Percentiles rank a stretch among this genome's conserved stretches.
Evolutionary conservation across 2,113 vertebrate genomes (phyloP).

Genomic region (Chaetodon auriga): DNA sequence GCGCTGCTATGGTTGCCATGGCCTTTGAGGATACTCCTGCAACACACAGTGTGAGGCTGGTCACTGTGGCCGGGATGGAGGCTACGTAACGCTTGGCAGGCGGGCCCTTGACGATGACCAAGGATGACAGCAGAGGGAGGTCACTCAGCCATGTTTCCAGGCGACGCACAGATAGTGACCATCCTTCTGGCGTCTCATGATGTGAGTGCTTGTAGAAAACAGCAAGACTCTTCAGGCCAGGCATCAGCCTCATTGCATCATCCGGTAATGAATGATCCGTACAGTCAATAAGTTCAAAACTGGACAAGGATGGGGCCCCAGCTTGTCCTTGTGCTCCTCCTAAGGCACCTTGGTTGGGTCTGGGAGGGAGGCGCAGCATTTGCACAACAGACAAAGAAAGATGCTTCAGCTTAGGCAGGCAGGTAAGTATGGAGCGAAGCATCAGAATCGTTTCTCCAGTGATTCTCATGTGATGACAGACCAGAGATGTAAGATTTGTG

Average conservation of each 20-base stretch:
- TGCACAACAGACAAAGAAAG: constrained; percentile 52
- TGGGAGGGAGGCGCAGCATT: accelerated
- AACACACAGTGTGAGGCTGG: constrained; percentile 59
- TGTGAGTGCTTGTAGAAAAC: constrained; percentile 31
- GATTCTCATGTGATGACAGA: constrained; percentile 32
- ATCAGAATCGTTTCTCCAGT: not conserved
- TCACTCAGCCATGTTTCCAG: constrained; percentile 62
- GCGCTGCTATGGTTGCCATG: constrained; percentile 34
- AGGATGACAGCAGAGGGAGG: constrained; percentile 51
- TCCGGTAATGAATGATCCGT: constrained; percentile 6
- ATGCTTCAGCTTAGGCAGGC: constrained; percentile 61
- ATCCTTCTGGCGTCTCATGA: not conserved
- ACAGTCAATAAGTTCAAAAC: constrained; percentile 68
- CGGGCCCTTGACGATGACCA: constrained; percentile 58
- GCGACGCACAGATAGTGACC: not conserved
- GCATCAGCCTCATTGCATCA: constrained; percentile 42
- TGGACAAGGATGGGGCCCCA: constrained; percentile 26
- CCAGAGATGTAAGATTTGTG: constrained; percentile 54
- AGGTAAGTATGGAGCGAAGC: constrained; percentile 21
- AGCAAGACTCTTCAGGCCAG: constrained; percentile 54
- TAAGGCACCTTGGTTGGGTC: not conserved
- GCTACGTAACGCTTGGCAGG: constrained; percentile 34
- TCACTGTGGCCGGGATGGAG: constrained; percentile 65
- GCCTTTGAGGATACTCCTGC: constrained; percentile 29
- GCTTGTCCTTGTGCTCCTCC: not conserved